These are phyloP conservation scores for Ptychodera flava DNA, from an alignment of 35 echinoderm and acorn worm genomes.

Conservation along the genomic window DNA sequence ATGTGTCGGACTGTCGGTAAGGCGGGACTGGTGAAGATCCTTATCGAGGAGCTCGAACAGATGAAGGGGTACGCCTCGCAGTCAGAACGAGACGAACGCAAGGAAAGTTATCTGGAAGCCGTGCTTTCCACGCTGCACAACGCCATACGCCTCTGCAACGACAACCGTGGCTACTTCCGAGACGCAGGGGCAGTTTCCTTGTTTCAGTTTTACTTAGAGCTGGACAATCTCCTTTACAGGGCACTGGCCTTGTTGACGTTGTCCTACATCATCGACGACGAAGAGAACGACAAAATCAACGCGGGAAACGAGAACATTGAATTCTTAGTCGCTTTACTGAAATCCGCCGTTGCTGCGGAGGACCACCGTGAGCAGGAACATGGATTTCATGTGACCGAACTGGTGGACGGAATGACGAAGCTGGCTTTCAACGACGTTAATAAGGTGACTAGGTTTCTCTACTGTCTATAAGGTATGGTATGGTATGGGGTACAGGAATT, in stretches of 20 bases:
- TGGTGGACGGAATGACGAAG: constrained; percentile 26
- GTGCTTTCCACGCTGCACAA: not conserved
- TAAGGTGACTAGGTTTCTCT: too few species aligned
- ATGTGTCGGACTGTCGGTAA: not conserved
- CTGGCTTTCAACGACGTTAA: constrained; percentile 40
- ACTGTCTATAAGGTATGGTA: too few species aligned
- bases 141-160: not conserved
- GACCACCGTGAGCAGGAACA: constrained; percentile 30
- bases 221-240: not conserved
- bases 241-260: constrained; percentile 31
- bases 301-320: constrained; percentile 30
- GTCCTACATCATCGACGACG: constrained; percentile 33
- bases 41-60: not conserved
- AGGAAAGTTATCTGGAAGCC: not conserved
- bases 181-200: not conserved
- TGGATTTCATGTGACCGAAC: constrained; percentile 19
- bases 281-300: constrained; percentile 40
- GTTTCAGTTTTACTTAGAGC: not conserved
- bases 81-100: not conserved
- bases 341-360: constrained; percentile 8
- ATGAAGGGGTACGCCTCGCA: not conserved
- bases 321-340: constrained; percentile 34
- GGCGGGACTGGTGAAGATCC: not conserved
- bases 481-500: too few species aligned
- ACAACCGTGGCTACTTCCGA: not conserved